Conservation (phyloP, 2,888 invertebrate genomes). For the Notocelia uddmanniana region DNA sequence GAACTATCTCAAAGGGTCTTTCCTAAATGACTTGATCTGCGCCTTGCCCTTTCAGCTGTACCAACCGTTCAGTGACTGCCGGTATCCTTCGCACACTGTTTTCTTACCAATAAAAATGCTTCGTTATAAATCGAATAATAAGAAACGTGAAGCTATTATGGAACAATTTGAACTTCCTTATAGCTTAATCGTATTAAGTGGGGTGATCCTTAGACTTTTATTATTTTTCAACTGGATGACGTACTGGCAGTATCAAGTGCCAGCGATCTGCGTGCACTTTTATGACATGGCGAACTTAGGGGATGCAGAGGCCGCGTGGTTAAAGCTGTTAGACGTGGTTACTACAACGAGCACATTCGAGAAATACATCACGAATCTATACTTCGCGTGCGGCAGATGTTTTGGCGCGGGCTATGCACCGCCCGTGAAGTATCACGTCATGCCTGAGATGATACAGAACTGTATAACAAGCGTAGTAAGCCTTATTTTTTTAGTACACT, state of each 20-base stretch:
- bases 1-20: slow-evolving; percentile 58
- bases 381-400: slow-evolving; percentile 59
- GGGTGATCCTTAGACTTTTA: slow-evolving; percentile 52
- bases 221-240: slow-evolving; percentile 71
- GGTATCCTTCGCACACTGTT: slow-evolving; percentile 61
- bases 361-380: slow-evolving; percentile 65
- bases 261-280: slow-evolving; percentile 58
- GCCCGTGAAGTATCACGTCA: slow-evolving; percentile 54
- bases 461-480: slow-evolving; percentile 59
- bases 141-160: slow-evolving; percentile 57
- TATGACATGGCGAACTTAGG: slow-evolving; percentile 47
- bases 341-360: slow-evolving; percentile 49
- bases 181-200: slow-evolving; percentile 52
- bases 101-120: slow-evolving; percentile 65
- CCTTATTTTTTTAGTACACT: slow-evolving; percentile 59
- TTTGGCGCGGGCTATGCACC: slow-evolving; percentile 63
- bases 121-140: slow-evolving; percentile 52
- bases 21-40: slow-evolving; percentile 60
- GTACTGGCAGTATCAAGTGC: slow-evolving; percentile 66
- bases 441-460: slow-evolving; percentile 59
- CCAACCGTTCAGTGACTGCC: slow-evolving; percentile 54
- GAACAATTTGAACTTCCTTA: slow-evolving; percentile 63
- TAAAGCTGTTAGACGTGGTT: slow-evolving; percentile 52
- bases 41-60: slow-evolving; percentile 65
- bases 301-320: slow-evolving; percentile 52